A percentile compares a stretch with the other conserved stretches of the same genome.
phyloP scores from a whole-genome alignment of 1,140 invertebrate species.

The Drosophila arizonae region DNA sequence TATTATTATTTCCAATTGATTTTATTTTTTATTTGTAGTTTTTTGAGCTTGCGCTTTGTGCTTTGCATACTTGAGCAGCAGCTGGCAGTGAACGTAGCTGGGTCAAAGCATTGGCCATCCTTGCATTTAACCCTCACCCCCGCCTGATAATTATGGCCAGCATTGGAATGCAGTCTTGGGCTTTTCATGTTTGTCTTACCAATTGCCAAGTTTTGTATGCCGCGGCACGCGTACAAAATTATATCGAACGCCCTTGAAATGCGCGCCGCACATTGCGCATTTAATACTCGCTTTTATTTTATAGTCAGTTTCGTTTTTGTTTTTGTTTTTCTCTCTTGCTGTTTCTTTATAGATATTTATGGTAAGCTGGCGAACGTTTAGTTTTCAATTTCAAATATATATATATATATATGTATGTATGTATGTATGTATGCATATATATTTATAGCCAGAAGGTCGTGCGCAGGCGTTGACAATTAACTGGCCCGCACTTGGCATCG shows the following conservation, averaged over 20 bases:
- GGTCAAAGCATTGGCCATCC: slow-evolving; percentile 24
- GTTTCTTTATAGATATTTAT: slow-evolving; percentile 29
- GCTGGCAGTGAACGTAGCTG: not conserved
- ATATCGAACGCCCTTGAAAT: slow-evolving; percentile 36
- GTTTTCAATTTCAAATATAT: slow-evolving; percentile 44
- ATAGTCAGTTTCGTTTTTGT: not conserved
- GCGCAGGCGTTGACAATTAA: slow-evolving; percentile 44
- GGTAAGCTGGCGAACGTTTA: slow-evolving; percentile 21
- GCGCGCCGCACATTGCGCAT: slow-evolving; percentile 26
- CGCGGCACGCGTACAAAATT: slow-evolving; percentile 9
- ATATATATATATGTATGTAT: slow-evolving; percentile 12
- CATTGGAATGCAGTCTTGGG: slow-evolving; percentile 42
- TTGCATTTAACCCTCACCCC: slow-evolving; percentile 20
- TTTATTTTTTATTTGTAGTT: slow-evolving; percentile 7
- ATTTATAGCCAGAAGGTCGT: slow-evolving; percentile 37
- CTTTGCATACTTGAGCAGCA: slow-evolving; percentile 56
- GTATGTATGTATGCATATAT: slow-evolving; percentile 17
- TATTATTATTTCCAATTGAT: not conserved
- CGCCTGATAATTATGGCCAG: slow-evolving; percentile 3
- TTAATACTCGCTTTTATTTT: slow-evolving; percentile 21
- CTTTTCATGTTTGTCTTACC: not conserved
- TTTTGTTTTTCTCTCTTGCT: not conserved
- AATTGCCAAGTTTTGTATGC: slow-evolving; percentile 22
- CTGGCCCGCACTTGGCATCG: slow-evolving; percentile 9
- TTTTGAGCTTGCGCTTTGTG: slow-evolving; percentile 25